These are phyloP conservation scores for Diaprepes abbreviatus DNA, from an alignment of 2,888 invertebrate genomes.

Conservation along the genomic window DNA sequence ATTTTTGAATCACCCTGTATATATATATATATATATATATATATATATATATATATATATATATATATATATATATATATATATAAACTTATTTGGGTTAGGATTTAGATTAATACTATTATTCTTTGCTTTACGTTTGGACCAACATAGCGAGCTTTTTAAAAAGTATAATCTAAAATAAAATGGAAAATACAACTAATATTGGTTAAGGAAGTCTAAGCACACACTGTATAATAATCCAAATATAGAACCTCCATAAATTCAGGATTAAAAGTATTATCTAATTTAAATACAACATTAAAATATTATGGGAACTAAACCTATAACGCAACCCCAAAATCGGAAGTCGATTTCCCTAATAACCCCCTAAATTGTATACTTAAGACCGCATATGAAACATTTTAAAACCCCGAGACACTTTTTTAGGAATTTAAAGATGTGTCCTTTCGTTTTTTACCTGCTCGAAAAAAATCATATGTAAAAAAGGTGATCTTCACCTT, in stretches of 20 bases:
- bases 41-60: too few species aligned
- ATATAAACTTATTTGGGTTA: too few species aligned
- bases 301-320: conserved; percentile 29
- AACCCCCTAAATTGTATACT: conserved; percentile 34
- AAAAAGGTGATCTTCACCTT: conserved; percentile 14
- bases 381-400: conserved; percentile 26
- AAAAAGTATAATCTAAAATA: too few species aligned
- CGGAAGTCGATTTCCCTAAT: conserved; percentile 40
- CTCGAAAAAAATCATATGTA: conserved; percentile 12
- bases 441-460: conserved; percentile 2
- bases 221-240: too few species aligned
- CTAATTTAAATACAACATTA: conserved; percentile 15
- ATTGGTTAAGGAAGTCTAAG: too few species aligned
- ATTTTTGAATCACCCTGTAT: too few species aligned
- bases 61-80: too few species aligned
- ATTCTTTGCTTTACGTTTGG: too few species aligned
- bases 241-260: neutral
- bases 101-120: too few species aligned
- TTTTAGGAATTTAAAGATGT: conserved; percentile 13
- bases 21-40: too few species aligned
- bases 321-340: conserved; percentile 9
- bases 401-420: neutral
- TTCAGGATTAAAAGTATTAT: neutral
- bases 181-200: too few species aligned
- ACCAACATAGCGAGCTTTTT: too few species aligned